A percentile compares a stretch with the other conserved stretches of the same genome.
Evolutionary conservation across 2,113 vertebrate species (phyloP).

Genomic region (Mormyrus iriodes): DNA sequence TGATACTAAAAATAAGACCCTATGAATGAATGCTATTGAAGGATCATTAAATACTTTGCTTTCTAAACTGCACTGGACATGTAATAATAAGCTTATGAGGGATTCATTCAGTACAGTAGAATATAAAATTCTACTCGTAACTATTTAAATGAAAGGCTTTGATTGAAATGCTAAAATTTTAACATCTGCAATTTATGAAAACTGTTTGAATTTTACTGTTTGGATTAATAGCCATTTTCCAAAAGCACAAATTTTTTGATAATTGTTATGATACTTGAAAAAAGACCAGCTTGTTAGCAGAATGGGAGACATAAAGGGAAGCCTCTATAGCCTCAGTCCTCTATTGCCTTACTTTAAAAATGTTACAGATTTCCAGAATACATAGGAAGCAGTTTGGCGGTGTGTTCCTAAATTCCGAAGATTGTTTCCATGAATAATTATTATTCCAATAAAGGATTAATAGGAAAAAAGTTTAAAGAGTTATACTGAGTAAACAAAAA

Average conservation of each 20-base stretch:
- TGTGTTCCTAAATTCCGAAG: background rate
- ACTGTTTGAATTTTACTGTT: background rate
- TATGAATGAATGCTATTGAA: background rate
- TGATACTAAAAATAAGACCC: background rate
- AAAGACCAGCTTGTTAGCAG: background rate
- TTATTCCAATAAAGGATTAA: background rate
- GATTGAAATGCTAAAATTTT: too few relatives aligned
- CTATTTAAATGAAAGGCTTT: too few relatives aligned
- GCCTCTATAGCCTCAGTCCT: background rate
- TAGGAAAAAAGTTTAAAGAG: background rate
- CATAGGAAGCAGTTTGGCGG: background rate
- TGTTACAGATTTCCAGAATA: background rate
- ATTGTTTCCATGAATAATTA: background rate
- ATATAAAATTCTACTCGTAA: too few relatives aligned
- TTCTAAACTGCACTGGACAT: too few relatives aligned
- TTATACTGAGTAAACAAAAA: background rate
- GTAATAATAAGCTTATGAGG: too few relatives aligned
- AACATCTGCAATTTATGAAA: background rate
- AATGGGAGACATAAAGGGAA: background rate
- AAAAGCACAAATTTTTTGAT: background rate
- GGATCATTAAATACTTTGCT: background rate
- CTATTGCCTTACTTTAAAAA: background rate
- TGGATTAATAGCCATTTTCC: background rate
- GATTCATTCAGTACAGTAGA: too few relatives aligned
- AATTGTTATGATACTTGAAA: background rate